Base-by-base conservation (phyloP, 30 jellyfish, hydroid and myxozoan species). In the Hydra vulgaris region DNA sequence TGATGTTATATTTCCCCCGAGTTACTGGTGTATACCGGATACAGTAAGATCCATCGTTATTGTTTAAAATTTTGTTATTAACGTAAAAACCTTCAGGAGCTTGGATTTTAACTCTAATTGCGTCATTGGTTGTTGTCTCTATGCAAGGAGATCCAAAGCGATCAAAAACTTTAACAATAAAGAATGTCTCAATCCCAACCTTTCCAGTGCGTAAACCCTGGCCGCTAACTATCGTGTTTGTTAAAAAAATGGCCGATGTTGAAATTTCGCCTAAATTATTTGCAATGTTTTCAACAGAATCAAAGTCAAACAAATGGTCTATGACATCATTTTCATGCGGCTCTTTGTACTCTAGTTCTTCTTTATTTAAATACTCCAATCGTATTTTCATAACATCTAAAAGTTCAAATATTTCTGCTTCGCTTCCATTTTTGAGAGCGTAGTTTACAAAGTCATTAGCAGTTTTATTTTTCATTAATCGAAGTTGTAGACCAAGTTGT, bases 301-400 rank as follows among this genome's bases (percentile, higher is more conserved):
- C 71, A 26, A 71, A 16, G 23, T 91, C 80, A 25, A 74, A 88
- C 18, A 83, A 76, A 66, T 91, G 95, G 69, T 91, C 97, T 18
- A 91, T 91, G 95, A 91, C 97, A 88, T 91, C 97, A 82, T 91
- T 91, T 76, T 91, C 97, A 75, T 85, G 96, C 25, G 97, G 97
- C 86, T 91, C 97, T 66, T 91, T 83, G 84, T 91, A 91, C 22
- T 80, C 89, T 67, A 91, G 53, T 27, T 78, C 71, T 27, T 72
- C 74, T 68, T 66, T 85, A 54, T 91, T 86, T 53, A 91, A 83
- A 17, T 91, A 90, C 67, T 81, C 84, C 72, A 91, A 84, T 17
- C 96, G 85, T 7, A 74, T 82, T 54, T 82, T 88, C 97, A 91
- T 91, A 27, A 83, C 95, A 74, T 91, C 97, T 71, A 86, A 83